Base-by-base conservation (phyloP, 2,797 vertebrate species). In the Aerospiza tachiro region DNA sequence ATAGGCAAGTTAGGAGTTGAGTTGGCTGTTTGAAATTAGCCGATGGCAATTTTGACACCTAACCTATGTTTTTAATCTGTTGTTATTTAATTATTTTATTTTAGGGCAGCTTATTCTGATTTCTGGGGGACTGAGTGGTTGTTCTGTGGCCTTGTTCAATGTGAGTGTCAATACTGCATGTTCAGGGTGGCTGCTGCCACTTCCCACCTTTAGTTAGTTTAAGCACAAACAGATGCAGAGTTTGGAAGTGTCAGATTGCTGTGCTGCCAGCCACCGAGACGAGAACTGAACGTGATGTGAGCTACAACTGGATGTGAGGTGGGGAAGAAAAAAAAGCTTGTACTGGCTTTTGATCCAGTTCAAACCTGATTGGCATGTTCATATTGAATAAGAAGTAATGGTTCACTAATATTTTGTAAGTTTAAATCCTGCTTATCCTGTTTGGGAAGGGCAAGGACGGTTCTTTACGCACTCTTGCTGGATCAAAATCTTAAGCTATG, bases 141-240 rank as follows among this genome's bases (percentile, higher is more conserved):
- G 75, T 95, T 79, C 82, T 79, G 86, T 95, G 96, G 90, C 91
- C 94, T 96, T 95, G 94, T 86, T 84, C 66, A 28, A 58, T 50
- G 90, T 84, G 70, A 56, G 81, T 78, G 91, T 95, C 82, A 12
- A 9, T 47, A 21, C 71, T 91, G 86, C 86, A 71, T 61, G 81
- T 77, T 65, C 88, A 61, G 61, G 78, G 79, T 56, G 77, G 86
- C 91, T 50, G 59, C 3, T 6, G 81, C 84, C 72, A 4, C 81
- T 82, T 84, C 78, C 91, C 80, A n/a, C 53, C 68, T 49, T 36
- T 62, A 55, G 58, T 36, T 84, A 50, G 59, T 71, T 67, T 23
- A 70, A 93, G 55, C 78, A 42, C 92, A 59, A 71, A 35, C 14
- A 26, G 29, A 40, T 3, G 40, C 36, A 1, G 52, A 50, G 35